Evolutionary conservation across 2,888 invertebrate genomes (phyloP).

Genomic region (Notodonta dromedarius): DNA sequence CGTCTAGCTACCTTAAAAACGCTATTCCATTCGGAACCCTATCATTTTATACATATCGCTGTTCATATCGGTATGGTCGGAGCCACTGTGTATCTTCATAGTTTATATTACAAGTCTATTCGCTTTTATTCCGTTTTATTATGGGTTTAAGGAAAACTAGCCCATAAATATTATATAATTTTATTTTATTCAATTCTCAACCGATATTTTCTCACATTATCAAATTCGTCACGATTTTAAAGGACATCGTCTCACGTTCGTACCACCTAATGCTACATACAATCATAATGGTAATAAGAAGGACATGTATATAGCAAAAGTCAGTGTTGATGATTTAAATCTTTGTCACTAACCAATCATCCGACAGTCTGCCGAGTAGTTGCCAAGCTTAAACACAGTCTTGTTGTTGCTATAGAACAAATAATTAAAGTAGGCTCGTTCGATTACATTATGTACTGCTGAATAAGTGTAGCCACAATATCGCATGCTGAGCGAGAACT

Average conservation of each 20-base stretch:
- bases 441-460: conserved; percentile 32
- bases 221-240: conserved; percentile 37
- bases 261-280: conserved; percentile 30
- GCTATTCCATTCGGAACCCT: conserved; percentile 53
- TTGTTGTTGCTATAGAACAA: conserved; percentile 48
- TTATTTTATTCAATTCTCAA: conserved; percentile 28
- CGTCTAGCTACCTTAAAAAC: conserved; percentile 72
- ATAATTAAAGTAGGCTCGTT: conserved; percentile 31
- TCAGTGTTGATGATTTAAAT: conserved; percentile 6
- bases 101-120: conserved; percentile 34
- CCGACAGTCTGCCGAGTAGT: conserved; percentile 38
- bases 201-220: conserved; percentile 33
- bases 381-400: conserved; percentile 52
- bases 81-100: conserved; percentile 29
- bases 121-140: conserved; percentile 28
- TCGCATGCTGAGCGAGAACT: conserved; percentile 40
- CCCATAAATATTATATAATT: conserved; percentile 29
- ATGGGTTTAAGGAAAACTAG: conserved; percentile 42
- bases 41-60: conserved; percentile 47
- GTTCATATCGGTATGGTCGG: conserved; percentile 30
- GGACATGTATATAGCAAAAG: conserved; percentile 24
- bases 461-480: conserved; percentile 33
- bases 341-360: conserved; percentile 40
- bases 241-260: conserved; percentile 20
- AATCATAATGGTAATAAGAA: conserved; percentile 14